Conservation (phyloP, 2,888 invertebrate genomes). For the Drosophila aldrichi region DNA sequence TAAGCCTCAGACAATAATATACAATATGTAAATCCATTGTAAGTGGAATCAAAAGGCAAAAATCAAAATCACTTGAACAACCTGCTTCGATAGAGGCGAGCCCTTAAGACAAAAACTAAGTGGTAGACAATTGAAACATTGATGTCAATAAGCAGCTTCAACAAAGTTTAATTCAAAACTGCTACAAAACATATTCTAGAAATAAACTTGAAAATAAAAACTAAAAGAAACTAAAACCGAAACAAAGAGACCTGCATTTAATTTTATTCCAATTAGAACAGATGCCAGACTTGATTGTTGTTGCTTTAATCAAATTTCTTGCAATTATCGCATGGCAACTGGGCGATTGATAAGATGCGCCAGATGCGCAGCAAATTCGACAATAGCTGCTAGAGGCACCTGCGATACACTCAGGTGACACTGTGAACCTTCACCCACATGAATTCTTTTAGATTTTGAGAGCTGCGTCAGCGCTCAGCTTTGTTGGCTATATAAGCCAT, state of each 20-base stretch:
- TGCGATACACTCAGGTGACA: constrained; percentile 53
- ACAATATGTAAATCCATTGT: constrained; percentile 35
- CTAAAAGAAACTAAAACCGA: constrained; percentile 11
- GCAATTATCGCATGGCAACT: constrained; percentile 39
- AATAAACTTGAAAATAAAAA: constrained; percentile 54
- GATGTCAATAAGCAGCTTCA: constrained; percentile 67
- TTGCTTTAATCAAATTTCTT: constrained; percentile 1
- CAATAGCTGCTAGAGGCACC: constrained; percentile 47
- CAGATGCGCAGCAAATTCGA: constrained; percentile 17
- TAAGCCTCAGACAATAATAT: constrained; percentile 41
- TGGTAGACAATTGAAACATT: constrained; percentile 63
- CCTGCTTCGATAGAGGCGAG: constrained; percentile 39
- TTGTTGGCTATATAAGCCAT: constrained; percentile 47
- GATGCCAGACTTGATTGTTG: constrained; percentile 23
- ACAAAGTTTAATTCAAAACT: constrained; percentile 49
- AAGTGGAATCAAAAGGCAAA: constrained; percentile 28
- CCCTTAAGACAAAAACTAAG: constrained; percentile 45
- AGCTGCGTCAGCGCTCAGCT: neutral
- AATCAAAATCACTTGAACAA: constrained; percentile 31
- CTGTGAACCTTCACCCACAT: constrained; percentile 18
- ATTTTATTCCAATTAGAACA: constrained; percentile 18
- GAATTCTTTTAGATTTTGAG: constrained; percentile 5
- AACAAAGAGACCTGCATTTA: constrained; percentile 28
- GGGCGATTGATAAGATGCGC: constrained; percentile 38
- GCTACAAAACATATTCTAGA: constrained; percentile 65